These are phyloP conservation scores for Spea bombifrons DNA, from an alignment of 2,113 vertebrate species.

Conservation along the genomic window DNA sequence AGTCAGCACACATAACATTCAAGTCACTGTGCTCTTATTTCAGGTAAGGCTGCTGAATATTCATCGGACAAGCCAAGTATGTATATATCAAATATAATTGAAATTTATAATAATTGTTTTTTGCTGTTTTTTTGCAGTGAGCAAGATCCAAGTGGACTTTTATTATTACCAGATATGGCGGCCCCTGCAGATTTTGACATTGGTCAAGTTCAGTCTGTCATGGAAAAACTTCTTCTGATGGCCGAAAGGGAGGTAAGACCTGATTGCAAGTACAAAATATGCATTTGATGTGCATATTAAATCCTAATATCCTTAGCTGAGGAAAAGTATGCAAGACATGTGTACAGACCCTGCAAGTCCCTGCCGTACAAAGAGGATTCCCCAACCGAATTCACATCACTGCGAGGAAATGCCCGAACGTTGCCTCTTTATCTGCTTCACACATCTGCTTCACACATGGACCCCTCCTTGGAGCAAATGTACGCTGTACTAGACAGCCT, in stretches of 20 bases:
- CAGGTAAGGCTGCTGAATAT: slow-evolving; percentile 71
- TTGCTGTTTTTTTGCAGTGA: slow-evolving; percentile 65
- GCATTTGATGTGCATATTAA: not conserved
- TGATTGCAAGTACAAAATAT: not conserved
- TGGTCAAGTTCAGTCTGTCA: slow-evolving; percentile 79
- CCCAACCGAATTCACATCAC: too few species aligned
- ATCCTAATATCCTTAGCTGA: too few species aligned
- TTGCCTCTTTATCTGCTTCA: too few species aligned
- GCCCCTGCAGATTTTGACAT: slow-evolving; percentile 73
- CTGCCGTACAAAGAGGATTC: too few species aligned
- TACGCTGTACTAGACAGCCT: too few species aligned
- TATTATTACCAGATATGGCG: slow-evolving; percentile 85
- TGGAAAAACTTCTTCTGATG: slow-evolving; percentile 83
- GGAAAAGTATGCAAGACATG: too few species aligned
- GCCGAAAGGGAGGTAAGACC: slow-evolving; percentile 81
- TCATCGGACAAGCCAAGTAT: not conserved
- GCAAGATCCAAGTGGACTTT: slow-evolving; percentile 87
- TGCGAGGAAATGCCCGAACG: too few species aligned
- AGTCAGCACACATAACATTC: slow-evolving; percentile 87
- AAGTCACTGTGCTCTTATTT: slow-evolving; percentile 92
- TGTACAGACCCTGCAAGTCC: too few species aligned
- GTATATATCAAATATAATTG: too few species aligned
- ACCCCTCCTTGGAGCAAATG: too few species aligned
- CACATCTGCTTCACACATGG: too few species aligned
- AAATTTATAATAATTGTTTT: not conserved